Base-by-base conservation (phyloP, 2,888 invertebrate species). In the Acleris literana region DNA sequence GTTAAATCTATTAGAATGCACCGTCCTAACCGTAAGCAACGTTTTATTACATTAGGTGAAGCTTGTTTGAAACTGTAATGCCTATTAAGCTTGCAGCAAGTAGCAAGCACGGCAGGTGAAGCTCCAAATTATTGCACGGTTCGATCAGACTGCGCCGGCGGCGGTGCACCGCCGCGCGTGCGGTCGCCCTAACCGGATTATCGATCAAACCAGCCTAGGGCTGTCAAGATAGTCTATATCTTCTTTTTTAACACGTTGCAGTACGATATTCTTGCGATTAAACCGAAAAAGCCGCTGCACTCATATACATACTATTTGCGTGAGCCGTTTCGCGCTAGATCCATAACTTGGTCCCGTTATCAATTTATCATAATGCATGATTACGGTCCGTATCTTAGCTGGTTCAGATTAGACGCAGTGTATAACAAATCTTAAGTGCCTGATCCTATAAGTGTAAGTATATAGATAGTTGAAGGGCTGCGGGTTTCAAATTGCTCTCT, bases 101-200 rank as follows among this genome's bases (percentile, higher is more conserved):
- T 56, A 56, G 52, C 51, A 17, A 52, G 22, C 39, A n/a, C 75
- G 78, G 76, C 83, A 87, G 86, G 85, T 87, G 83, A 85, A 80
- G 79, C 79, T 82, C 80, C 81, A 88, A 90, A 90, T 90, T 91
- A 90, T 48, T 33, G 22, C 29, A 43, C 75, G 80, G 85, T 87
- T 87, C 88, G 88, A 91, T 90, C 87, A 88, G 84, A 74, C 74
- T 79, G 73, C 73, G 16, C 77, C 78, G 77, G 70, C 75, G 75
- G 75, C 78, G 69, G 68, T 54, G 53, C 46, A 64, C 68, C 67
- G 70, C 71, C 70, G 74, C 87, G 87, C 81, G 82, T 85, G 86
- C 82, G 85, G 87, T 84, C 78, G 78, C 79, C 79, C 76, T 90
- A 91, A 90, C 84, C 78, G 79, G 86, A 91, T 91, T 90, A 91